Evolutionary conservation across 1,140 invertebrate genomes (phyloP), one percentile per base, ranked within the genome.

Genomic region (Meloidogyne floridensis): DNA sequence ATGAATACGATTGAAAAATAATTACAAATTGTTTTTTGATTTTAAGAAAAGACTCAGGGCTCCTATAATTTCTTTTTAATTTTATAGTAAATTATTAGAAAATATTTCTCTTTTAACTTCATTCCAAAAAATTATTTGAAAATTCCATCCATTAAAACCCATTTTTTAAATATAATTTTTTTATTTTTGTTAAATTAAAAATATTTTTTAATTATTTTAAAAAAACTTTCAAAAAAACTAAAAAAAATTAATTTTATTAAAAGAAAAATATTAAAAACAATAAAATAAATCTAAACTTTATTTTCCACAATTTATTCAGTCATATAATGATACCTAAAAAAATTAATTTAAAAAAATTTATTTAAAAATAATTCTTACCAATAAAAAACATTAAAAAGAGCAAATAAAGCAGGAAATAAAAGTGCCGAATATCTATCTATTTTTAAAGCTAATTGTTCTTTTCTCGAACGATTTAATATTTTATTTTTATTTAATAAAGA

Each of bases 301-400:
- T 59, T 15, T 47, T 75, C 10, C 15, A 47, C 47, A 15, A 47
- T 69, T 80, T 32, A 74, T 54, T 74, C 80, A 43, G 54, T 71
- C 80, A 87, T 80, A 78, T 87, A 87, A 72, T 87, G 82, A 72
- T 79, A 79, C 77, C 77, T 79, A 18, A 32, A 79, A 78, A 18
- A 32, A 32, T 32, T 32, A 32, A 32, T 32, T 32, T 32, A 32
- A 32, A 18, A 54, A 32, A 20, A n/a, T 32, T 32, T 32, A 32
- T 32, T 6, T 32, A 47, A 15, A 73, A 11, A 32, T 47, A 5
- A 15, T 18, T 73, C 15, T 53, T 80, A 88, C 91, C 91, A 91
- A 80, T 91, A 91, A 82, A 88, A 84, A 47, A 88, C 84, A 77
- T 91, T 91, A 80, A 91, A 90, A 11, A 91, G 53, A 20, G 87